A percentile compares a stretch with the other conserved stretches of the same genome.
phyloP scores from a whole-genome alignment of 1,140 invertebrate genomes.

The Bilobella aurantiaca region DNA sequence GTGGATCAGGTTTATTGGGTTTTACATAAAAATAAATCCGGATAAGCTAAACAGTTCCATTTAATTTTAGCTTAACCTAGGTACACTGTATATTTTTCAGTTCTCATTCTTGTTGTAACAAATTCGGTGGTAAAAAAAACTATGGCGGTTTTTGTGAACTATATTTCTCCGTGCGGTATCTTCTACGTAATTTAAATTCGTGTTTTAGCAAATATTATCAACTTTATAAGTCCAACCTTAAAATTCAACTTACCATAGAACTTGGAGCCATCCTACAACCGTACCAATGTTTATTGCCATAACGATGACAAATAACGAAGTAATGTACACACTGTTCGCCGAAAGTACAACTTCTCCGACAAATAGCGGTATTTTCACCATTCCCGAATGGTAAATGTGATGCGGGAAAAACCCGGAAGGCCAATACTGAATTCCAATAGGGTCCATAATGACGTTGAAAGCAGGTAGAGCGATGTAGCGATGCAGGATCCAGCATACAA shows the following conservation, averaged over 20 bases:
- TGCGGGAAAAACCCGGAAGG: not conserved
- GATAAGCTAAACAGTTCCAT: too few species aligned
- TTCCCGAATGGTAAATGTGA: not conserved
- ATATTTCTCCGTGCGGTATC: not conserved
- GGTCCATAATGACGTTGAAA: not conserved
- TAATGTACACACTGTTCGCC: not conserved
- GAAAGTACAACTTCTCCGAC: not conserved
- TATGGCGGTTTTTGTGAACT: not conserved
- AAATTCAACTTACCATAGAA: not conserved
- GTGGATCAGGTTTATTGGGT: too few species aligned
- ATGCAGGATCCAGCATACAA: not conserved
- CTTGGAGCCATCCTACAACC: not conserved
- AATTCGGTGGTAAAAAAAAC: too few species aligned
- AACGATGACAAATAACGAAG: not conserved
- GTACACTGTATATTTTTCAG: too few species aligned
- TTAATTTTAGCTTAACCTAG: too few species aligned
- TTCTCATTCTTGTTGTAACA: too few species aligned
- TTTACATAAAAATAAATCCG: too few species aligned
- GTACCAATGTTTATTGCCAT: not conserved
- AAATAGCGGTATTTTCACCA: not conserved
- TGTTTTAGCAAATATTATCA: too few species aligned
- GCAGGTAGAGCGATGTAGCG: not conserved
- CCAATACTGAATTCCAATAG: not conserved
- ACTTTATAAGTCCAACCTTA: too few species aligned
- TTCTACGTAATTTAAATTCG: not conserved